Conservation (phyloP, 2,888 invertebrate genomes). For the Muschampia plurimacula region DNA sequence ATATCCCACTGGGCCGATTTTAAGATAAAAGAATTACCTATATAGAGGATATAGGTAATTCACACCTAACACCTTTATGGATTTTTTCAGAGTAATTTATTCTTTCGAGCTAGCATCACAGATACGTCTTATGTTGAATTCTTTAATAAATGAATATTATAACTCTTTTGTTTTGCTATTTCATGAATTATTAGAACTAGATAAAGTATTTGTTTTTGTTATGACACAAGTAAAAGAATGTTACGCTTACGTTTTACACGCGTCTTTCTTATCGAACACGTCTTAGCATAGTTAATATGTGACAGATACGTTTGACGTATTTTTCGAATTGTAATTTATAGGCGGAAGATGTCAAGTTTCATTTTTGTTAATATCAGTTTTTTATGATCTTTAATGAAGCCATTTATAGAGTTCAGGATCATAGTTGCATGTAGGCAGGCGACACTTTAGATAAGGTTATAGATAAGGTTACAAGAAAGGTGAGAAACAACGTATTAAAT, state of each 20-base stretch:
- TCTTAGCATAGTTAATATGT: background rate
- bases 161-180: background rate
- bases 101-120: background rate
- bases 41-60: too few species aligned
- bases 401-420: background rate
- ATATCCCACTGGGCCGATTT: too few species aligned
- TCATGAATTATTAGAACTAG: constrained; percentile 1
- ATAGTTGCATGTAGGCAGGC: background rate
- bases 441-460: too few species aligned
- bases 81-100: too few species aligned
- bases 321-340: background rate
- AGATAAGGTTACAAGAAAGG: too few species aligned
- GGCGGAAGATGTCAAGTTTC: background rate
- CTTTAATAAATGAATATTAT: background rate
- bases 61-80: too few species aligned
- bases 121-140: background rate
- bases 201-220: constrained; percentile 8
- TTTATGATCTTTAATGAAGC: too few species aligned
- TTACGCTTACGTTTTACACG: constrained; percentile 9
- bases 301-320: background rate
- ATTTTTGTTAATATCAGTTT: too few species aligned
- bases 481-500: background rate
- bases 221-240: constrained; percentile 1
- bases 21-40: too few species aligned
- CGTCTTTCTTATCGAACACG: constrained; percentile 1